A percentile compares a stretch with the other conserved stretches of the same genome.
phyloP scores from a whole-genome alignment of 2,797 vertebrate species.

The Enteromius viviparus region DNA sequence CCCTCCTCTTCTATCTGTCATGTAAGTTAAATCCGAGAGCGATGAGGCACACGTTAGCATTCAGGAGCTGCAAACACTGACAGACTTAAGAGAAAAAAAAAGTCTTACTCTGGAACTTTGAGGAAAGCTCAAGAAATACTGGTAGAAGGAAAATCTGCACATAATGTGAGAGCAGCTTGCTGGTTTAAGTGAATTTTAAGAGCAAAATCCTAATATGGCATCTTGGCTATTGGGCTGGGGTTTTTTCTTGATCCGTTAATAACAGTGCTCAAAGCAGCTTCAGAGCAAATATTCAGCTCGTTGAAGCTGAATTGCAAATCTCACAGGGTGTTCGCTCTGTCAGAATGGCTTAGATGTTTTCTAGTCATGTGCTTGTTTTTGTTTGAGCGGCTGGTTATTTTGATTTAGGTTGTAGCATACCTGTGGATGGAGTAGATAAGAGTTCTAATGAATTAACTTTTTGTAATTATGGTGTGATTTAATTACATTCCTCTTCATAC shows the following conservation, averaged over 20 bases:
- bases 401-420: not conserved
- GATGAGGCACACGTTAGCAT: not conserved
- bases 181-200: conserved; percentile 36
- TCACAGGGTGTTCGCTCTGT: not conserved
- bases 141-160: not conserved
- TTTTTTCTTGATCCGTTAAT: conserved; percentile 10
- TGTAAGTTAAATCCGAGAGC: not conserved
- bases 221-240: conserved; percentile 7
- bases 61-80: not conserved
- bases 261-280: conserved; percentile 20
- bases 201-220: conserved; percentile 26
- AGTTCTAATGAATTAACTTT: not conserved
- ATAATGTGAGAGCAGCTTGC: conserved; percentile 8
- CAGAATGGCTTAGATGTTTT: conserved; percentile 10
- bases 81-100: not conserved
- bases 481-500: not conserved
- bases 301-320: conserved; percentile 20
- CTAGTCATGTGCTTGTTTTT: not conserved
- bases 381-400: not conserved
- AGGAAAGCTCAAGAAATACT: not conserved
- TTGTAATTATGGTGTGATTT: not conserved
- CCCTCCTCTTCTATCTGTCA: conserved; percentile 9
- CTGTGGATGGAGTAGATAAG: not conserved
- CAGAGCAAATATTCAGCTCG: conserved; percentile 17
- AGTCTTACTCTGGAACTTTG: conserved; percentile 32